These are phyloP conservation scores for Alouatta palliata DNA, from an alignment of 2,113 vertebrate genomes.

Conservation along the genomic window DNA sequence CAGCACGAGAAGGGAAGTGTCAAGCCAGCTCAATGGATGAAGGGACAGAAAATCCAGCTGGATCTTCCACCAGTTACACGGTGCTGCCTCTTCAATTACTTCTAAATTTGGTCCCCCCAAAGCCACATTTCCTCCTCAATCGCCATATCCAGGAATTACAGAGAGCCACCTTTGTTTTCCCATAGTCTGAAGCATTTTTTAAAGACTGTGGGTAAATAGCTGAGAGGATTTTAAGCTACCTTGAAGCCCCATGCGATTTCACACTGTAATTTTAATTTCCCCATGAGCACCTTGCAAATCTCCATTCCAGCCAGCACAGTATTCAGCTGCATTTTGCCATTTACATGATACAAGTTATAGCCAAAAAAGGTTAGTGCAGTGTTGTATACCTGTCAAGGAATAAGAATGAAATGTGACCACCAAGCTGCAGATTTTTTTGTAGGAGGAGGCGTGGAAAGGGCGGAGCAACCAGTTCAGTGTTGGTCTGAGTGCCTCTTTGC, in stretches of 20 bases:
- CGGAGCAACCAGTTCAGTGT: neutral
- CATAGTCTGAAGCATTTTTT: conserved; percentile 16
- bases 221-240: conserved; percentile 39
- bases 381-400: neutral
- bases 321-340: neutral
- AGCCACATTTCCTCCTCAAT: neutral
- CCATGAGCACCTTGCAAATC: conserved; percentile 52
- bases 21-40: neutral
- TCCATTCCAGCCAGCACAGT: neutral
- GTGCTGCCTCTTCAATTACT: neutral
- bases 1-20: neutral
- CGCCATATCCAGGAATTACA: neutral
- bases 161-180: conserved; percentile 31
- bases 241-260: conserved; percentile 10
- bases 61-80: neutral
- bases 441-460: neutral
- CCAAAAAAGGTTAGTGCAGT: neutral
- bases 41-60: neutral
- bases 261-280: neutral
- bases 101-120: neutral
- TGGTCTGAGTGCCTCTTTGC: neutral
- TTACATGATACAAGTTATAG: conserved; percentile 28
- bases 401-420: neutral
- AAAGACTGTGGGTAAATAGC: conserved; percentile 26
- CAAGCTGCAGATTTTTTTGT: neutral